These are phyloP conservation scores for Clarias gariepinus DNA, from an alignment of 2,113 vertebrate genomes.

Conservation along the genomic window DNA sequence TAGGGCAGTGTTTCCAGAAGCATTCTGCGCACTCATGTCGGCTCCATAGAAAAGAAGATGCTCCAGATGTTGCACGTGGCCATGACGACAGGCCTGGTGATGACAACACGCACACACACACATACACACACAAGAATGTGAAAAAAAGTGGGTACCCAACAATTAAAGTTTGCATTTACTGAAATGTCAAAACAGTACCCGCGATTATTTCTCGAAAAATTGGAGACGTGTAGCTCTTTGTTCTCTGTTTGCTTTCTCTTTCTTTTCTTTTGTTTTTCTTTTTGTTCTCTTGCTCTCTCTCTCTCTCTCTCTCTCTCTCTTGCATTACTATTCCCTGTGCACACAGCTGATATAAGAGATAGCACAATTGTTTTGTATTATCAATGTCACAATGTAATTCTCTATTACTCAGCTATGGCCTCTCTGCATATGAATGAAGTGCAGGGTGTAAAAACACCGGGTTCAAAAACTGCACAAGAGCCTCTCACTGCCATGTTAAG, in stretches of 20 bases:
- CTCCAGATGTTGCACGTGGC: slow-evolving; percentile 94
- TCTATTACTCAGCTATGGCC: slow-evolving; percentile 53
- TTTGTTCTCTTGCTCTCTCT: neutral
- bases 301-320: neutral
- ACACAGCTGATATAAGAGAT: slow-evolving; percentile 49
- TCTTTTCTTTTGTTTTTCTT: neutral
- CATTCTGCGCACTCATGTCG: slow-evolving; percentile 91
- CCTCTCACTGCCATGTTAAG: slow-evolving; percentile 20
- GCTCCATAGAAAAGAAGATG: slow-evolving; percentile 97
- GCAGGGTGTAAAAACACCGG: slow-evolving; percentile 28
- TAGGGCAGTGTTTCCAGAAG: slow-evolving; percentile 91
- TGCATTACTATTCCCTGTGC: neutral
- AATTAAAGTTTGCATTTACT: neutral
- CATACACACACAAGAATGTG: slow-evolving; percentile 33
- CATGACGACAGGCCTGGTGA: slow-evolving; percentile 92
- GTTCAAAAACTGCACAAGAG: slow-evolving; percentile 32
- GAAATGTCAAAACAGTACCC: neutral
- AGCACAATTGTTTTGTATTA: slow-evolving; percentile 63
- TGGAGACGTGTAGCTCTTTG: neutral
- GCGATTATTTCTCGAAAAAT: neutral
- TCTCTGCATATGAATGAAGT: slow-evolving; percentile 57
- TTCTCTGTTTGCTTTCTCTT: neutral
- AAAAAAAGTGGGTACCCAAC: neutral
- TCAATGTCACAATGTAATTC: slow-evolving; percentile 59
- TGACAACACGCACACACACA: slow-evolving; percentile 45